Evolutionary conservation across 2,888 invertebrate genomes (phyloP).

Genomic region (Rhingia campestris): DNA sequence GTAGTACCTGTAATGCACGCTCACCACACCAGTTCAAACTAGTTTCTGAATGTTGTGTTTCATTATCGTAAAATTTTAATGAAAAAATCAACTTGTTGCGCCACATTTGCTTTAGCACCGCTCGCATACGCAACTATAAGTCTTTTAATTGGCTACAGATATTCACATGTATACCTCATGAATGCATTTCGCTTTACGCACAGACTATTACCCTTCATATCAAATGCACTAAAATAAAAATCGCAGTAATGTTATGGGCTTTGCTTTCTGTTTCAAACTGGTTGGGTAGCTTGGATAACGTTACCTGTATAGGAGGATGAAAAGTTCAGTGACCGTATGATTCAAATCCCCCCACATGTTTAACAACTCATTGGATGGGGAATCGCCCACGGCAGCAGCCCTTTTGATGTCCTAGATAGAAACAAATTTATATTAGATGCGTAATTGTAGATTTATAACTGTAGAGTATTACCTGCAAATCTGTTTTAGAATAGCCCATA

Average conservation of each 20-base stretch:
- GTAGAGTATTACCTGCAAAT: constrained; percentile 77
- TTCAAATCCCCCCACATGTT: constrained; percentile 92
- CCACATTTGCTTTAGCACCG: too few relatives aligned
- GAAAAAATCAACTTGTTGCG: too few relatives aligned
- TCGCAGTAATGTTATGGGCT: background rate
- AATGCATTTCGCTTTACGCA: background rate
- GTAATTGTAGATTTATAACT: background rate
- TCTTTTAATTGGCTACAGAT: too few relatives aligned
- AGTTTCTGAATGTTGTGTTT: too few relatives aligned
- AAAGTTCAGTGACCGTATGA: constrained; percentile 91
- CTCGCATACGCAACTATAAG: too few relatives aligned
- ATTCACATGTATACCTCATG: too few relatives aligned
- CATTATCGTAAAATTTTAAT: too few relatives aligned
- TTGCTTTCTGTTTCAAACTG: constrained; percentile 14
- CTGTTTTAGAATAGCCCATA: constrained; percentile 86
- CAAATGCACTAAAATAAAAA: background rate
- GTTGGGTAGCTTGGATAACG: constrained; percentile 7
- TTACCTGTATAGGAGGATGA: constrained; percentile 85
- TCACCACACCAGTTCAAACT: too few relatives aligned
- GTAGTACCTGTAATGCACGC: too few relatives aligned
- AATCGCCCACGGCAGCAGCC: constrained; percentile 84
- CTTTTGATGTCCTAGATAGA: constrained; percentile 84
- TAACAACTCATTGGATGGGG: constrained; percentile 90
- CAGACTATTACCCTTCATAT: background rate
- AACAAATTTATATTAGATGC: constrained; percentile 4